A percentile compares a stretch with the other conserved stretches of the same genome.
phyloP scores from a whole-genome alignment of 2,113 vertebrate species.

The Merops nubicus region DNA sequence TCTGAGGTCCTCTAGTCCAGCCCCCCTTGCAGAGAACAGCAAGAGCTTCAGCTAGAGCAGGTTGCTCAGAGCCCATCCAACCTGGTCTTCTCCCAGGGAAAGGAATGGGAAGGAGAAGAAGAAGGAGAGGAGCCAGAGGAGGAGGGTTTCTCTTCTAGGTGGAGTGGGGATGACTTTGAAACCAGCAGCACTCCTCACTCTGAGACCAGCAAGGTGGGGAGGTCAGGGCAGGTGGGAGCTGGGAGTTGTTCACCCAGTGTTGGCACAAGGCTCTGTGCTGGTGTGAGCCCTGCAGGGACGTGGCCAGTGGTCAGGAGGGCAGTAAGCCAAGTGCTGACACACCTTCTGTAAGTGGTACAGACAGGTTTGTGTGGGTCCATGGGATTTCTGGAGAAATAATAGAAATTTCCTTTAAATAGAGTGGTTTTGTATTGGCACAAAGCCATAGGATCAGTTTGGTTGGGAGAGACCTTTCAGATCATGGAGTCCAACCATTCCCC shows the following conservation, averaged over 20 bases:
- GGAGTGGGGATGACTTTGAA: not conserved
- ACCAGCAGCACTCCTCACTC: not conserved
- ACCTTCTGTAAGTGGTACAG: fast-evolving
- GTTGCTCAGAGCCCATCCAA: not conserved
- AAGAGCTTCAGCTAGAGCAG: not conserved
- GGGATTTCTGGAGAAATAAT: not conserved
- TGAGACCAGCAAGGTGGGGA: fast-evolving
- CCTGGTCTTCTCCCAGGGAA: not conserved
- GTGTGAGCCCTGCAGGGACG: not conserved
- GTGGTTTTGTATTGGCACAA: not conserved
- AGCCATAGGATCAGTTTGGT: no score
- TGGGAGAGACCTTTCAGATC: no score
- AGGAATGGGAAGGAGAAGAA: not conserved
- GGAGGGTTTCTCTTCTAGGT: not conserved
- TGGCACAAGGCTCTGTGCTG: fast-evolving
- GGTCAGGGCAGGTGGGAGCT: fast-evolving
- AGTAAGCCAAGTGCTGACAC: no score
- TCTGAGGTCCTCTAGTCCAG: not conserved
- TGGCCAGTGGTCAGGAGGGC: not conserved
- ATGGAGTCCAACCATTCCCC: no score
- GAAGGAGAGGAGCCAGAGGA: not conserved
- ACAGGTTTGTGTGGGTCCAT: fast-evolving
- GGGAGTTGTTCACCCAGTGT: fast-evolving
- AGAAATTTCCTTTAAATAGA: no score
- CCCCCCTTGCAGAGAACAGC: not conserved